A percentile compares a stretch with the other conserved stretches of the same genome.
Conservation (phyloP, 2,888 invertebrate species). For the Morinoia aosen region DNA sequence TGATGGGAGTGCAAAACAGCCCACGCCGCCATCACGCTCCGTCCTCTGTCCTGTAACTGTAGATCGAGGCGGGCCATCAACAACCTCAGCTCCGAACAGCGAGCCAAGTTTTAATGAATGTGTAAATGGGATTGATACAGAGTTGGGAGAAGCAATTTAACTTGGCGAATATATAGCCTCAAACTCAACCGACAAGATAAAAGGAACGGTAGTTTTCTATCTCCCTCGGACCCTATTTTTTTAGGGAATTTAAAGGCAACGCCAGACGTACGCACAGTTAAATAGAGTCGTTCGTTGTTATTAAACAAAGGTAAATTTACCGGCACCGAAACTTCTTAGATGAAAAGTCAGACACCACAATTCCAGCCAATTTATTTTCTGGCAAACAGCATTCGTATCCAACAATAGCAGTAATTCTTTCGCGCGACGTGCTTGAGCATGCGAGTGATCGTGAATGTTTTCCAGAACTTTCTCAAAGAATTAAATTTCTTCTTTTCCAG, state of each 20-base stretch:
- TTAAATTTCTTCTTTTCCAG: background rate
- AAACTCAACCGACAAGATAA: slow-evolving; percentile 48
- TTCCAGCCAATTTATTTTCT: background rate
- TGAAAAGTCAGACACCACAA: slow-evolving; percentile 3
- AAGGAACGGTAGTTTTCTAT: slow-evolving; percentile 52
- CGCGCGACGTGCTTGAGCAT: background rate
- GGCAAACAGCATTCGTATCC: slow-evolving; percentile 2
- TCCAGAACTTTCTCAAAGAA: background rate
- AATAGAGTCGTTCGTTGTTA: slow-evolving; percentile 12
- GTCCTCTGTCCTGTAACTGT: slow-evolving; percentile 35
- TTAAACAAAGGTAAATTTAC: slow-evolving; percentile 33
- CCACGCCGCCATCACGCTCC: background rate
- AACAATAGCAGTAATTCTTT: background rate
- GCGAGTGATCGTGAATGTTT: background rate
- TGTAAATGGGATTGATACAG: slow-evolving; percentile 68
- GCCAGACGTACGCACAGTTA: slow-evolving; percentile 29
- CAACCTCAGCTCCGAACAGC: slow-evolving; percentile 56
- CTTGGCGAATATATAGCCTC: slow-evolving; percentile 65
- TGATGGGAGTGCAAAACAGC: background rate
- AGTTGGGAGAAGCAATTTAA: slow-evolving; percentile 68
- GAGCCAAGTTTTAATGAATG: slow-evolving; percentile 67
- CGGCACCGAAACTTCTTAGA: background rate
- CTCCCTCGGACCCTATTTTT: slow-evolving; percentile 34
- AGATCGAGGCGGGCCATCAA: slow-evolving; percentile 44
- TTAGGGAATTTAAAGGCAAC: slow-evolving; percentile 31